Evolutionary conservation across 2,888 invertebrate genomes (phyloP).

Genomic region (Panopea generosa): DNA sequence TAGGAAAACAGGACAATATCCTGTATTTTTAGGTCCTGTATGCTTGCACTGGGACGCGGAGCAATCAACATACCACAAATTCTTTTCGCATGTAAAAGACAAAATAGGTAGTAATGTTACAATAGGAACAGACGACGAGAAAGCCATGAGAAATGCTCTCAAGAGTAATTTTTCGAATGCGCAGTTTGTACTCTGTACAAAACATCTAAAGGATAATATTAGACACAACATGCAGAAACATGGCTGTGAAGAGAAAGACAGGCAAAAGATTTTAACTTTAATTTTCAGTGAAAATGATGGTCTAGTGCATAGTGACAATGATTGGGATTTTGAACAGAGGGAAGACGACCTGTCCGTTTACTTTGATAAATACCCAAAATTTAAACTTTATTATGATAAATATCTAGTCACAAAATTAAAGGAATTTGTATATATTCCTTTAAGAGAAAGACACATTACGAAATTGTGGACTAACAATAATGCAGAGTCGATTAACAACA

Average conservation of each 20-base stretch:
- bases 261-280: not conserved
- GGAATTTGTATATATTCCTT: not conserved
- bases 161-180: not conserved
- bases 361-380: slow-evolving; percentile 5
- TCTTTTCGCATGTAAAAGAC: not conserved
- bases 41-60: slow-evolving; percentile 11
- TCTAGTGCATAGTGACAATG: not conserved
- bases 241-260: not conserved
- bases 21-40: slow-evolving; percentile 10
- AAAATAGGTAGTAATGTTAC: not conserved
- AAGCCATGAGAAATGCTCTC: not conserved
- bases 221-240: not conserved
- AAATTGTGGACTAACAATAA: slow-evolving; percentile 60
- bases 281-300: slow-evolving; percentile 1
- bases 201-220: slow-evolving; percentile 16
- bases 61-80: slow-evolving; percentile 2
- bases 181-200: not conserved
- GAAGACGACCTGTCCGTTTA: not conserved
- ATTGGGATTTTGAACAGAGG: not conserved
- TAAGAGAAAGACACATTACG: not conserved
- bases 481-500: slow-evolving; percentile 51
- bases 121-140: slow-evolving; percentile 5
- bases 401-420: not conserved
- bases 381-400: not conserved
- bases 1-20: slow-evolving; percentile 3